phyloP scores from a whole-genome alignment of 2,113 vertebrate genomes.

The Protobothrops mucrosquamatus region DNA sequence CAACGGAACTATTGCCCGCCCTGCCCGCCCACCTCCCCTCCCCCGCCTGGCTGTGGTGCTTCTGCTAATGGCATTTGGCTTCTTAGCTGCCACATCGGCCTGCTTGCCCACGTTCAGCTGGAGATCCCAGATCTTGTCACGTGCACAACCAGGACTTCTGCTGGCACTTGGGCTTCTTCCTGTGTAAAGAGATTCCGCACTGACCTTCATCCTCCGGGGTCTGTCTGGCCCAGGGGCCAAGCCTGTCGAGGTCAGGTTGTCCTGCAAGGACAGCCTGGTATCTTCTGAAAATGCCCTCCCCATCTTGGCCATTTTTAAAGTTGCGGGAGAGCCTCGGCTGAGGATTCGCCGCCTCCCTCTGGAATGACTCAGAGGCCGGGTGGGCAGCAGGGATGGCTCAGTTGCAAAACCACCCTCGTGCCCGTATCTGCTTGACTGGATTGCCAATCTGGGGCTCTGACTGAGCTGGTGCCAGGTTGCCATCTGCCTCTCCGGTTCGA shows the following conservation, averaged over 20 bases:
- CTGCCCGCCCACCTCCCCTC: fast-evolving
- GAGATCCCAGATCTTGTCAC: not conserved
- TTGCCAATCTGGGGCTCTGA: not conserved
- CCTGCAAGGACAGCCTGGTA: not conserved
- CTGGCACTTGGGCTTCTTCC: not conserved
- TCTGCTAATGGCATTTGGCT: not conserved
- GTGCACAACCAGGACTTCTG: not conserved
- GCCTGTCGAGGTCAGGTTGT: not conserved
- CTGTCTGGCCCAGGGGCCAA: not conserved
- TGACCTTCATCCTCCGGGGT: not conserved
- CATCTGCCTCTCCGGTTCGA: not conserved
- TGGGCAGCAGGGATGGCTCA: not conserved
- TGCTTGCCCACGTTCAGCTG: not conserved
- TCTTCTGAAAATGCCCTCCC: not conserved
- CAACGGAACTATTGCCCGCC: not conserved
- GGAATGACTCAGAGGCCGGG: not conserved
- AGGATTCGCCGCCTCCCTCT: too few relatives aligned
- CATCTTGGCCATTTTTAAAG: not conserved
- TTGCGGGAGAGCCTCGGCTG: not conserved
- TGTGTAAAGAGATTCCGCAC: not conserved
- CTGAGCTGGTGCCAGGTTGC: not conserved
- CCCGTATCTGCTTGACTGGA: not conserved
- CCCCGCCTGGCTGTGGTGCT: not conserved
- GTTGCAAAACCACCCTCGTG: not conserved
- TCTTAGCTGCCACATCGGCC: not conserved